phyloP scores from a whole-genome alignment of 1,140 invertebrate species.

The Theocolax elegans region DNA sequence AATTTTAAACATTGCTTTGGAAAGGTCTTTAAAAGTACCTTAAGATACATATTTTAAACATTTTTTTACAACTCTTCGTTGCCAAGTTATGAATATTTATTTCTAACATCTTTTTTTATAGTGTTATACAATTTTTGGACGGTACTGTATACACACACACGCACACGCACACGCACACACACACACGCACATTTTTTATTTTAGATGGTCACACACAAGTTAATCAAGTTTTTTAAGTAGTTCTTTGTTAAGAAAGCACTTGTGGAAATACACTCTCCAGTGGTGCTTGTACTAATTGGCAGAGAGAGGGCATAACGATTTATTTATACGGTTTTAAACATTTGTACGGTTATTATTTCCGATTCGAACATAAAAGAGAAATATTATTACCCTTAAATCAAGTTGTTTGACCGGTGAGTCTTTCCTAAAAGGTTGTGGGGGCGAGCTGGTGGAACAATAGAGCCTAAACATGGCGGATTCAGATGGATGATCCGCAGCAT shows the following conservation, averaged over 20 bases:
- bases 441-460: not conserved
- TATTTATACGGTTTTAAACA: too few species aligned
- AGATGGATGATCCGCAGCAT: conserved; percentile 55
- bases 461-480: conserved; percentile 63
- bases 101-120: not conserved
- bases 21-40: not conserved
- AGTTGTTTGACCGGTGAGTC: conserved; percentile 11
- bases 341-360: too few species aligned
- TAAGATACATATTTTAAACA: not conserved
- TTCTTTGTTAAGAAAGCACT: too few species aligned
- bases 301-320: too few species aligned
- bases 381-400: too few species aligned
- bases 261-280: too few species aligned
- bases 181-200: too few species aligned
- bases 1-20: conserved; percentile 5
- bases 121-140: not conserved
- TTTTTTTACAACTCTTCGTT: not conserved
- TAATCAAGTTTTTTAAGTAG: too few species aligned
- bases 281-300: too few species aligned
- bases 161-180: not conserved
- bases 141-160: not conserved
- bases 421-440: conserved; percentile 1
- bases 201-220: too few species aligned
- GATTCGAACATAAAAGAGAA: too few species aligned
- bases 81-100: not conserved